Conservation (phyloP, 2,797 vertebrate genomes). For the Ctenopoma multispine region DNA sequence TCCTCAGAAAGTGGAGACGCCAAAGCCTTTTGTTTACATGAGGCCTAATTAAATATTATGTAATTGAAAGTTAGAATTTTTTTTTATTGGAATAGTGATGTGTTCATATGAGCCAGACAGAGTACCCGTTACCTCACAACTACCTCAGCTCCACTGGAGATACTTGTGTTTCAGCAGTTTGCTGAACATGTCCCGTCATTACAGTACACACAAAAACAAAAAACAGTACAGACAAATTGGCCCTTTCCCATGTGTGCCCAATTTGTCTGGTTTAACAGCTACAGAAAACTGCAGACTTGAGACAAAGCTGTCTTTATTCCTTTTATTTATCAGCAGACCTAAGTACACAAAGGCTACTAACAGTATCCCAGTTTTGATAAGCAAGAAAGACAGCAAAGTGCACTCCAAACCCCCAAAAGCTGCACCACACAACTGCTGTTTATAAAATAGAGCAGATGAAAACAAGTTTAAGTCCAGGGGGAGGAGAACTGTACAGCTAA, state of each 20-base stretch:
- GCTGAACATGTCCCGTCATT: constrained; percentile 30
- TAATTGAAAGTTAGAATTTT: constrained; percentile 47
- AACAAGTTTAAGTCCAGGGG: constrained; percentile 55
- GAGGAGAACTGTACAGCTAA: constrained; percentile 35
- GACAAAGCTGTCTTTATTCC: constrained; percentile 68
- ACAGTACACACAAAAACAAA: constrained; percentile 29
- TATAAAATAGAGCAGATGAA: constrained; percentile 54
- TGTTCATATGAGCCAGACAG: constrained; percentile 47
- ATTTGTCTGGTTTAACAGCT: constrained; percentile 79
- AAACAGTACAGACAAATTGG: constrained; percentile 64
- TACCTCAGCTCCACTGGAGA: constrained; percentile 22
- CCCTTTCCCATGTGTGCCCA: constrained; percentile 59
- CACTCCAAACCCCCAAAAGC: constrained; percentile 30
- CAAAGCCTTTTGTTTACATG: constrained; percentile 39
- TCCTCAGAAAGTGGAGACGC: constrained; percentile 38
- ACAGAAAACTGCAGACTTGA: constrained; percentile 62
- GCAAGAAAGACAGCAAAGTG: constrained; percentile 41
- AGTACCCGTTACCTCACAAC: constrained; percentile 16
- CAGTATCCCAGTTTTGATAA: constrained; percentile 55
- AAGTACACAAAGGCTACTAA: constrained; percentile 66
- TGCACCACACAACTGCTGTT: constrained; percentile 39
- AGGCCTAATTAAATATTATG: constrained; percentile 53
- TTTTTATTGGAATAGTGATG: constrained; percentile 16
- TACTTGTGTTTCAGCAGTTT: constrained; percentile 44
- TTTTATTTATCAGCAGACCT: constrained; percentile 71